A percentile compares a stretch with the other conserved stretches of the same genome.
phyloP scores from a whole-genome alignment of 2,113 vertebrate genomes.

The Ornithorhynchus anatinus region DNA sequence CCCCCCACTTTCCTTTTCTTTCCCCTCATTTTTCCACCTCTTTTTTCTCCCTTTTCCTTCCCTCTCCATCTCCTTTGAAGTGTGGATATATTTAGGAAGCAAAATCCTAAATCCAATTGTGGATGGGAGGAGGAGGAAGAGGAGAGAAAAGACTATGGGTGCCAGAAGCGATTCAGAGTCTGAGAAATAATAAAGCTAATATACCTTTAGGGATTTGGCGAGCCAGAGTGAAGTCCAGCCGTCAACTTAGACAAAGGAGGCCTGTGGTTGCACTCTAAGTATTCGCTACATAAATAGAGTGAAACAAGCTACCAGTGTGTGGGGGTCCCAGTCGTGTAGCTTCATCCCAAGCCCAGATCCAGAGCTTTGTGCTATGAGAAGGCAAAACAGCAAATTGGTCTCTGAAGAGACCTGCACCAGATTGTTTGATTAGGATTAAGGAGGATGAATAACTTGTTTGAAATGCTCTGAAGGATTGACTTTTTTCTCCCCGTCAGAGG shows the following conservation, averaged over 20 bases:
- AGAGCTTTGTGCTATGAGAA: neutral
- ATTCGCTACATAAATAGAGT: neutral
- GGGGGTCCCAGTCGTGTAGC: neutral
- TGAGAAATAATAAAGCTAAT: neutral
- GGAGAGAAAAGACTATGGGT: neutral
- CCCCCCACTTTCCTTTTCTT: neutral
- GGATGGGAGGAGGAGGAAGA: neutral
- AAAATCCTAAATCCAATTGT: neutral
- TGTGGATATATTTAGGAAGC: neutral
- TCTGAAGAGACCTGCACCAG: rapidly evolving
- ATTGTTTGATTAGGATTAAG: neutral
- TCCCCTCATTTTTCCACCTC: neutral
- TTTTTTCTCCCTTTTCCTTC: neutral
- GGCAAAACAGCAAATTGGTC: neutral
- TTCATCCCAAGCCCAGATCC: neutral
- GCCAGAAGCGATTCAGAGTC: neutral
- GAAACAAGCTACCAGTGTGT: neutral
- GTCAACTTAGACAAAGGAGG: neutral
- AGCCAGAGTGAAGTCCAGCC: neutral
- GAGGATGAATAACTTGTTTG: neutral
- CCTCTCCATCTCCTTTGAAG: neutral
- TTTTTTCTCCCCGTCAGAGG: neutral
- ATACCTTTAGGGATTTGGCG: neutral
- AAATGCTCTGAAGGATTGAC: neutral
- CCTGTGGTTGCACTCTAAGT: neutral